Conservation (phyloP, 2,113 vertebrate species). For the Datnioides undecimradiatus region DNA sequence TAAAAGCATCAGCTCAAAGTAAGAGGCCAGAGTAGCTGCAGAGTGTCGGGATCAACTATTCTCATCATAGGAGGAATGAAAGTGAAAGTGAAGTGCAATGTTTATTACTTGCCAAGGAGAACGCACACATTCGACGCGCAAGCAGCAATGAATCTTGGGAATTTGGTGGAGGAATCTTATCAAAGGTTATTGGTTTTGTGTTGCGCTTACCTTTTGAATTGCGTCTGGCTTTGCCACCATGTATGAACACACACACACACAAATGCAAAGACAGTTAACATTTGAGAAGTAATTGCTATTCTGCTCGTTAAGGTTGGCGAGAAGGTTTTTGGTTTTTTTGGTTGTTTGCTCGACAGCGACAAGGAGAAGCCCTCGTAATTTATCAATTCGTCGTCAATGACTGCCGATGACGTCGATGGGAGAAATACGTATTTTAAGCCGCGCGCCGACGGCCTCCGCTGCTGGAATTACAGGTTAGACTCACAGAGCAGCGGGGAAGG, state of each 20-base stretch:
- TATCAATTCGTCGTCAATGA: constrained; percentile 16
- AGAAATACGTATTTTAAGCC: neutral
- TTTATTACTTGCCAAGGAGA: too few species aligned
- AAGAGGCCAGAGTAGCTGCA: too few species aligned
- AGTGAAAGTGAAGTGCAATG: too few species aligned
- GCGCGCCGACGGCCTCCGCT: neutral
- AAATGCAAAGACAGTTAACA: neutral
- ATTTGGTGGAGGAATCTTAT: neutral
- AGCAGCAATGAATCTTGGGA: too few species aligned
- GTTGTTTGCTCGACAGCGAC: neutral
- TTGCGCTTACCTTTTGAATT: constrained; percentile 2
- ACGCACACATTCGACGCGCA: too few species aligned
- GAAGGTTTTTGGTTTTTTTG: constrained; percentile 1
- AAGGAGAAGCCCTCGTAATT: constrained; percentile 8
- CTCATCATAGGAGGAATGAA: too few species aligned
- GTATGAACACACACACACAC: too few species aligned
- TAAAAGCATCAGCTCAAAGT: too few species aligned
- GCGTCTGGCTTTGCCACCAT: neutral
- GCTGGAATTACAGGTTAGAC: neutral
- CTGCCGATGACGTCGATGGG: neutral
- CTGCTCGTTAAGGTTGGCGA: constrained; percentile 14
- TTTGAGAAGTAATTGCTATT: constrained; percentile 16
- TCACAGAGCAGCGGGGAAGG: neutral
- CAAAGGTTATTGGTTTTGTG: neutral
- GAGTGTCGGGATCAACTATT: too few species aligned